Percentiles rank a stretch among this genome's conserved stretches.
phyloP scores from a whole-genome alignment of 1,140 invertebrate species.

The Drosophila arawakana region DNA sequence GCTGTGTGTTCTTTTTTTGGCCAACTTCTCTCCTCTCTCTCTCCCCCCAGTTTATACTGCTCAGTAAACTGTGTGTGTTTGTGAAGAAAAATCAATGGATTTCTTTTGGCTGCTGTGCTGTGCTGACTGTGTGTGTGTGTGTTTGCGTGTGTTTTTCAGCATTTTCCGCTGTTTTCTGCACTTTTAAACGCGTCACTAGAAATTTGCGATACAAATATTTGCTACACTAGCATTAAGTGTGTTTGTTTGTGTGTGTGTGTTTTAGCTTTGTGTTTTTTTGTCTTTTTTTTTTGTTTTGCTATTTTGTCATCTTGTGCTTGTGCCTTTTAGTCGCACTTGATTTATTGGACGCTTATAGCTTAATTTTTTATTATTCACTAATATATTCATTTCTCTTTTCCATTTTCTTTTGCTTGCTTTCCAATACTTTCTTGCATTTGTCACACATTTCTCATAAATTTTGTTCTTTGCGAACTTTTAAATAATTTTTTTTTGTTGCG shows the following conservation, averaged over 20 bases:
- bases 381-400: not conserved
- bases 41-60: not conserved
- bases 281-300: not conserved
- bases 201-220: conserved; percentile 57
- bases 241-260: conserved; percentile 19
- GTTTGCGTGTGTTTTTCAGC: conserved; percentile 17
- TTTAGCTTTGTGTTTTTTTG: conserved; percentile 1
- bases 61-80: not conserved
- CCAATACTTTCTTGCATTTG: conserved; percentile 50
- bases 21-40: not conserved
- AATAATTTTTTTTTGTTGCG: conserved; percentile 33
- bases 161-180: conserved; percentile 60
- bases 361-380: conserved; percentile 59
- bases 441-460: conserved; percentile 30
- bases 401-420: conserved; percentile 18
- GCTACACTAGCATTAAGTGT: not conserved
- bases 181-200: conserved; percentile 76
- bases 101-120: conserved; percentile 56
- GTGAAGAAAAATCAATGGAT: conserved; percentile 76
- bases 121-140: not conserved
- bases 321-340: conserved; percentile 64
- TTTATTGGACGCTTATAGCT: conserved; percentile 67
- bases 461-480: conserved; percentile 14
- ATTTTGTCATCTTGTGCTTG: conserved; percentile 21
- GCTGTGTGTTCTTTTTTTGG: conserved; percentile 29